Conservation (phyloP, 1,140 invertebrate species). For the Leptinotarsa undecemlineata region DNA sequence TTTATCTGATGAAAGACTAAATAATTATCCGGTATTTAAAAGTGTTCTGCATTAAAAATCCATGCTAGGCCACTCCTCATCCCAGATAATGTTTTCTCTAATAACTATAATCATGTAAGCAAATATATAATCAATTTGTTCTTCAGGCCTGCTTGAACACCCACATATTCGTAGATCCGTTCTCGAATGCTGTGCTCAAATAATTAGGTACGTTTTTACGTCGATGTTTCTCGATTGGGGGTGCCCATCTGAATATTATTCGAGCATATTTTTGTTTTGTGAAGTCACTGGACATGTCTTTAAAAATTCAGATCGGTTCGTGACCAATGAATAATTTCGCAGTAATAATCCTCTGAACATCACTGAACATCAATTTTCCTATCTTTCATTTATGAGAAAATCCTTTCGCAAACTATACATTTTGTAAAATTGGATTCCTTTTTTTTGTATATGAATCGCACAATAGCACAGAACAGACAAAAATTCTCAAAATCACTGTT, state of each 20-base stretch:
- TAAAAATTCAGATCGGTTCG: too few species aligned
- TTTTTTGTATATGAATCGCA: too few species aligned
- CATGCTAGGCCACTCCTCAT: constrained; percentile 47
- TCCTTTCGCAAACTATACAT: too few species aligned
- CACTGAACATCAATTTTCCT: too few species aligned
- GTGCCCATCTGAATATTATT: neutral
- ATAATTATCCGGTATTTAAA: constrained; percentile 46
- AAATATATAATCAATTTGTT: constrained; percentile 55
- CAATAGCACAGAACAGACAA: too few species aligned
- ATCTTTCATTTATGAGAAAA: too few species aligned
- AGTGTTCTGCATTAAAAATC: constrained; percentile 38
- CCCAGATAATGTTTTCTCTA: constrained; percentile 54
- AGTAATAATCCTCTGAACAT: too few species aligned
- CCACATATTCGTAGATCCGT: constrained; percentile 37
- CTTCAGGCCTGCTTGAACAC: constrained; percentile 46
- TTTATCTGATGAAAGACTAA: constrained; percentile 39
- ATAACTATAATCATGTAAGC: constrained; percentile 54
- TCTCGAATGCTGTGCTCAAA: constrained; percentile 6
- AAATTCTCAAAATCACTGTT: too few species aligned
- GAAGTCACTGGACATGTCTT: too few species aligned
- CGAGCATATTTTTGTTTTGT: too few species aligned
- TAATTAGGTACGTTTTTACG: constrained; percentile 4
- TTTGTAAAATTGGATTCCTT: too few species aligned
- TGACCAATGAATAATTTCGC: too few species aligned
- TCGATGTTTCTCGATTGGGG: neutral